These are phyloP conservation scores for Ellobius talpinus DNA, from an alignment of 2,113 vertebrate species.

Conservation along the genomic window DNA sequence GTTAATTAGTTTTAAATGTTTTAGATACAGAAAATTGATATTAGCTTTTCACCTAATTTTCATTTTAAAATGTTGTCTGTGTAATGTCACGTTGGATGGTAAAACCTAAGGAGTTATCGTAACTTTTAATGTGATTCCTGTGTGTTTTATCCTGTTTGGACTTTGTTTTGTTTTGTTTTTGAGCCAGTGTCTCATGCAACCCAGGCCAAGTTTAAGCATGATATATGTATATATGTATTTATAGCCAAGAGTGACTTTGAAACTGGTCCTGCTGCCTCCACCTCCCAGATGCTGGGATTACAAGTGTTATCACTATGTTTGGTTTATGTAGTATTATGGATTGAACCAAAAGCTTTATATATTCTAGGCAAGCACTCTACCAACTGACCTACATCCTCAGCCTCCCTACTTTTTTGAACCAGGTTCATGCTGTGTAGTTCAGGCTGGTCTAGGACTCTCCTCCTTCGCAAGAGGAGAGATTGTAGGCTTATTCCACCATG, in stretches of 20 bases:
- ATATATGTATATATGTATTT: not conserved
- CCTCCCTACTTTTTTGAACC: not conserved
- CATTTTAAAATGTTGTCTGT: conserved; percentile 45
- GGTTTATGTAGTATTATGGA: not conserved
- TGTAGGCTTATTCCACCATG: no score
- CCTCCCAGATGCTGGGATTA: not conserved
- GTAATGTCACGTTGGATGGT: not conserved
- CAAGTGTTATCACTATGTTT: not conserved
- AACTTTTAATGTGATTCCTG: not conserved
- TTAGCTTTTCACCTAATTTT: conserved; percentile 27
- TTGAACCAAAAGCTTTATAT: not conserved
- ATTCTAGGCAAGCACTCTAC: not conserved
- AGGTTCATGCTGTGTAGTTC: not conserved
- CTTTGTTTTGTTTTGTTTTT: not conserved
- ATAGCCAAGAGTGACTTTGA: not conserved
- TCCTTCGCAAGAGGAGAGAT: not conserved
- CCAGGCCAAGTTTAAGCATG: not conserved
- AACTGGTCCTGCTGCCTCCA: not conserved
- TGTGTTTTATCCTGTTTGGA: conserved; percentile 1
- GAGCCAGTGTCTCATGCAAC: not conserved
- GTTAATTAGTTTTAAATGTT: conserved; percentile 47
- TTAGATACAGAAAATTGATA: conserved; percentile 46
- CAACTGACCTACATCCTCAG: not conserved
- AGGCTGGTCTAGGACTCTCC: not conserved
- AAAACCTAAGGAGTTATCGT: conserved; percentile 22